These are phyloP conservation scores for Protobothrops mucrosquamatus DNA, from an alignment of 2,113 vertebrate genomes.

Conservation along the genomic window DNA sequence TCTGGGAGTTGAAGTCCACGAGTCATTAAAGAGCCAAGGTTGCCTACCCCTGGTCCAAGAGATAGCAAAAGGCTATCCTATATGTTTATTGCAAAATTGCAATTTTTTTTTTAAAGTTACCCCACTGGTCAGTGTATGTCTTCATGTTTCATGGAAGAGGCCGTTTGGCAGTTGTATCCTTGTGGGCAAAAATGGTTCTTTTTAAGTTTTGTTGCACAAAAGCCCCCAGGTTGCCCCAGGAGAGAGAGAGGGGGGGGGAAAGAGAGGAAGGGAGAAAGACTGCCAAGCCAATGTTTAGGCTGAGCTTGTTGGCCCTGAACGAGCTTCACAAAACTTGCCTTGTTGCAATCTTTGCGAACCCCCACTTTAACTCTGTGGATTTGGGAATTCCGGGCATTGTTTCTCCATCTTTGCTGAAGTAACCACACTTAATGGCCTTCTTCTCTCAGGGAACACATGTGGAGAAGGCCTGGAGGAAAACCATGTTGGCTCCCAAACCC, in stretches of 20 bases:
- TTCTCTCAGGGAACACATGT: constrained; percentile 43
- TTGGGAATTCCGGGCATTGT: neutral
- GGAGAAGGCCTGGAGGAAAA: constrained; percentile 53
- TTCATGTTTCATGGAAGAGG: constrained; percentile 35
- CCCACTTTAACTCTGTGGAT: constrained; percentile 9
- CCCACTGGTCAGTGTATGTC: neutral
- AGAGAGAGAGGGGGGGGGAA: neutral
- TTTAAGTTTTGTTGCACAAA: neutral
- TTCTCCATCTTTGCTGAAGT: neutral
- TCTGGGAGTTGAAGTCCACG: no score
- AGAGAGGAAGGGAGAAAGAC: neutral
- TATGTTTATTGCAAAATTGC: neutral
- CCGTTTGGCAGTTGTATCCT: neutral
- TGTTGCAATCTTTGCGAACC: neutral
- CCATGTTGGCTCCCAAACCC: constrained; percentile 38
- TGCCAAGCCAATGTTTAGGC: neutral
- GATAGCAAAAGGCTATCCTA: neutral
- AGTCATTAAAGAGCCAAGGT: no score
- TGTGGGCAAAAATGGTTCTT: neutral
- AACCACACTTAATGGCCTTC: neutral
- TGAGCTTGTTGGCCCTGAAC: constrained; percentile 4
- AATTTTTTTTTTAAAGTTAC: neutral
- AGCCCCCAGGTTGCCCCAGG: neutral
- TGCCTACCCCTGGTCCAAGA: neutral
- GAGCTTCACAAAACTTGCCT: neutral